Evolutionary conservation across 2,888 invertebrate species (phyloP), one percentile per base, ranked within the genome.

Genomic region (Drosophila siamana): DNA sequence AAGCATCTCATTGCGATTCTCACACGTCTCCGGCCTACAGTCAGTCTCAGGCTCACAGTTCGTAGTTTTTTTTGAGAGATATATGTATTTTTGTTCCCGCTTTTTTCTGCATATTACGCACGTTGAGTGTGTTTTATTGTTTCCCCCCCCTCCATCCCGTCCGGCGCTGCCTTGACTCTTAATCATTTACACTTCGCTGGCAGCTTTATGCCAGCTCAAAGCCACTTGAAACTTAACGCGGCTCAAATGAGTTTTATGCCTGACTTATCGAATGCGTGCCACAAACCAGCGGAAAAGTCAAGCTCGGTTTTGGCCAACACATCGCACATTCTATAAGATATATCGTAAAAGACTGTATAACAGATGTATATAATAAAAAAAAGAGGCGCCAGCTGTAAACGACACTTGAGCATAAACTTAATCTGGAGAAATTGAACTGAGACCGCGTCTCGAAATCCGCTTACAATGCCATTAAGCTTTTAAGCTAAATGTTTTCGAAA

Each of bases 121-220:
- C 36, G 59, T 40, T 52, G 61, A 55, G 61, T 69, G 76, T 69
- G 44, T 68, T 84, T 84, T 84, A 78, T 80, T 74, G 69, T 63
- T 74, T 63, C 61, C 11, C 48, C 16, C 22, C 19, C 16, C 24
- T 15, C 4, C n/a, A 30, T n/a, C 15, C 15, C 6, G 26, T 1
- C 26, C 7, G 26, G 26, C 26, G 19, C 19, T 11, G 15, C 24
- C 47, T 28, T 19, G 9, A 33, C 65, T 52, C 74, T 80, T 83
- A 81, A 86, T 86, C 83, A 80, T 71, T 81, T 61, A 83, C 84
- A 86, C 80, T 76, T 76, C 77, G 68, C 74, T 74, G 64, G 43
- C 55, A 46, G 50, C 57, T 50, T 69, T 50, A 40, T 63, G 47
- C 59, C 55, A 41, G 43, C 63, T 60, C 33, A 33, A 22, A 60